Conservation (phyloP, 2,888 invertebrate genomes). For the Drosophila mayaguana region DNA sequence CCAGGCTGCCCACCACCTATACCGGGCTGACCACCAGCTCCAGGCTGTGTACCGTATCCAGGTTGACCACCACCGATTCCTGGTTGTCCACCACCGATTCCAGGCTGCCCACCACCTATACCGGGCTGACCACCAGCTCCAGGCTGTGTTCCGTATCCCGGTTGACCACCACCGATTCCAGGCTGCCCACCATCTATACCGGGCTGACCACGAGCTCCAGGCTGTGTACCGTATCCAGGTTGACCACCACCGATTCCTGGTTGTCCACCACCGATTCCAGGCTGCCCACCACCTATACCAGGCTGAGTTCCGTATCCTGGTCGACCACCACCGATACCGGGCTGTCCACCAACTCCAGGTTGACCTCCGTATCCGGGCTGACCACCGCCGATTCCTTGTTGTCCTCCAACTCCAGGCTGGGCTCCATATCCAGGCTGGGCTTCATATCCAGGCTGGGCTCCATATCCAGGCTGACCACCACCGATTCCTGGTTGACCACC, state of each 20-base stretch:
- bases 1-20: conserved; percentile 9
- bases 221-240: neutral
- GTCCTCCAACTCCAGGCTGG: conserved; percentile 16
- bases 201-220: conserved; percentile 11
- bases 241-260: conserved; percentile 16
- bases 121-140: conserved; percentile 22
- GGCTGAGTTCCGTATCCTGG: too few relatives aligned
- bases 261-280: conserved; percentile 12
- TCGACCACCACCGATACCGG: conserved; percentile 10
- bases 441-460: conserved; percentile 14
- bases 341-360: conserved; percentile 11
- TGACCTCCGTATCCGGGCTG: conserved; percentile 28
- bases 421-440: conserved; percentile 14
- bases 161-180: neutral
- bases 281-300: conserved; percentile 16
- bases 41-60: neutral
- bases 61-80: neutral
- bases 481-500: conserved; percentile 12
- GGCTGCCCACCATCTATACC: conserved; percentile 14
- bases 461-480: conserved; percentile 1
- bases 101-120: too few relatives aligned
- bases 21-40: conserved; percentile 16
- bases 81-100: neutral
- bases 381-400: neutral
- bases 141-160: neutral